Percentiles rank a stretch among this genome's conserved stretches.
These are phyloP conservation scores for Pao palembangensis DNA, from an alignment of 2,113 vertebrate genomes.

Conservation along the genomic window DNA sequence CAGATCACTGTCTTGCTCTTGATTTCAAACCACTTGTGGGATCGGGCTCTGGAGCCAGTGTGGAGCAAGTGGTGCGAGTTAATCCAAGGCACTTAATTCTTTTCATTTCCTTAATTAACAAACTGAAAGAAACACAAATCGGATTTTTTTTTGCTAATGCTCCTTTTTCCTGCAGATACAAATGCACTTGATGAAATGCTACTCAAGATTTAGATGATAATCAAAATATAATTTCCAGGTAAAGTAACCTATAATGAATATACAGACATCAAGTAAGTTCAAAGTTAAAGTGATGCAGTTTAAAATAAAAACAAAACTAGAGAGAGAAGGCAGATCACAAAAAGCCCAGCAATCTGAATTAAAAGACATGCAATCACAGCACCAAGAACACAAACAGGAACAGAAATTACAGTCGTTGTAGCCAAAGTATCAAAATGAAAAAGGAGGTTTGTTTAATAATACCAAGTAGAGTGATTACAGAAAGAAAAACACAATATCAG, in stretches of 20 bases:
- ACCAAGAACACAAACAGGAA: background rate
- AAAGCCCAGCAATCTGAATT: too few species aligned
- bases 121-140: constrained; percentile 45
- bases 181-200: constrained; percentile 66
- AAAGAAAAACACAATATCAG: background rate
- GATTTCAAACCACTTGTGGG: constrained; percentile 28
- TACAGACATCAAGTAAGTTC: background rate
- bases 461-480: too few species aligned
- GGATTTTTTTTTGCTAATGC: constrained; percentile 33
- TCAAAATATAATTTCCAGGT: constrained; percentile 15
- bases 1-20: constrained; percentile 37
- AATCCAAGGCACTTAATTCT: constrained; percentile 76
- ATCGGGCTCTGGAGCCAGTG: constrained; percentile 35
- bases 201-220: constrained; percentile 22
- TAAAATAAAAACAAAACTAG: too few species aligned
- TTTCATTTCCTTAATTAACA: constrained; percentile 46
- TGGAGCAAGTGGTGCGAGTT: constrained; percentile 46
- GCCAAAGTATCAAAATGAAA: constrained; percentile 48
- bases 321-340: too few species aligned
- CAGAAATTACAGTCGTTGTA: too few species aligned
- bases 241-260: too few species aligned
- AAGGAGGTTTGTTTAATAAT: constrained; percentile 18
- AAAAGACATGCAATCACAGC: background rate
- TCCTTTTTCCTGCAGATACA: constrained; percentile 31
- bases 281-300: too few species aligned